A percentile compares a stretch with the other conserved stretches of the same genome.
These are phyloP conservation scores for Cavia porcellus DNA, from an alignment of 2,113 vertebrate species.

Conservation along the genomic window DNA sequence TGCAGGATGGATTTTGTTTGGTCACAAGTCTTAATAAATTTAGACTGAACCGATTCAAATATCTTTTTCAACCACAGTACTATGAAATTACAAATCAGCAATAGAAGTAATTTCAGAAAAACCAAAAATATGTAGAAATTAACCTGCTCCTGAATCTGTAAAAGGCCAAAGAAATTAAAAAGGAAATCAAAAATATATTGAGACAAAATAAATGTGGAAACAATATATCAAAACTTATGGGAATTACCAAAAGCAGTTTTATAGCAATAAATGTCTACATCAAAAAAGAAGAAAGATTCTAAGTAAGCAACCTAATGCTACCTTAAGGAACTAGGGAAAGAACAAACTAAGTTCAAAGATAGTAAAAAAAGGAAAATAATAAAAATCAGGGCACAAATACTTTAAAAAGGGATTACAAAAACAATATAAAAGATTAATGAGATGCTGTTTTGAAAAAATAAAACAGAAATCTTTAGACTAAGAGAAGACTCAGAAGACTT, in stretches of 20 bases:
- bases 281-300: neutral
- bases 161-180: neutral
- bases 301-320: neutral
- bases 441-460: neutral
- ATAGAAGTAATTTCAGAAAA: neutral
- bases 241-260: neutral
- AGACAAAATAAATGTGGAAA: neutral
- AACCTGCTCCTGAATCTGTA: neutral
- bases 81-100: neutral
- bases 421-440: neutral
- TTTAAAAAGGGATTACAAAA: neutral
- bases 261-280: neutral
- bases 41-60: neutral
- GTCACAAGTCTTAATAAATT: neutral
- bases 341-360: neutral
- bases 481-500: neutral
- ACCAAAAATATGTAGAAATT: neutral
- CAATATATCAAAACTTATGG: neutral
- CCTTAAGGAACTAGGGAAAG: neutral
- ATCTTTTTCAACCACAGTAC: neutral
- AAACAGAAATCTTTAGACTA: neutral
- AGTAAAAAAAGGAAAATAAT: neutral
- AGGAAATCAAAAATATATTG: neutral
- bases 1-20: neutral
- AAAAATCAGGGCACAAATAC: neutral